A percentile compares a stretch with the other conserved stretches of the same genome.
Conservation (phyloP, 1,140 invertebrate species). For the Cyphomyrmex costatus region DNA sequence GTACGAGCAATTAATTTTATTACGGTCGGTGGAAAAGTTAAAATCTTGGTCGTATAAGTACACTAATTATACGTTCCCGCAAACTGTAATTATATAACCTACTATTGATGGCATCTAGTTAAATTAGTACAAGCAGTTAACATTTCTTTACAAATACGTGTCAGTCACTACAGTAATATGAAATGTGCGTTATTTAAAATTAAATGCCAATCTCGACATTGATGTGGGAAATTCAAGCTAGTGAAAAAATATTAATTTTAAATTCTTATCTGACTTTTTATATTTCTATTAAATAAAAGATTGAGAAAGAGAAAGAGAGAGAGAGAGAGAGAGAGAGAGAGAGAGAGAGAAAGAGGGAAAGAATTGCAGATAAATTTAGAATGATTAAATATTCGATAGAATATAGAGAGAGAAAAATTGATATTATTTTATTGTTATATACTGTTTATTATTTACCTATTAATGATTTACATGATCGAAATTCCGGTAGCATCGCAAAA, state of each 20-base stretch:
- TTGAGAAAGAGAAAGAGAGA: too few species aligned
- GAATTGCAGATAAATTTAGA: background rate
- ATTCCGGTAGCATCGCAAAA: background rate
- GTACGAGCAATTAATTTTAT: background rate
- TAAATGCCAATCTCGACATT: background rate
- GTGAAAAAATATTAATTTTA: background rate
- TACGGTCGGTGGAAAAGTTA: background rate
- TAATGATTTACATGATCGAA: background rate
- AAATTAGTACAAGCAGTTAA: background rate
- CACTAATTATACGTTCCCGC: background rate
- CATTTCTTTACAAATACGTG: background rate
- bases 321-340: too few species aligned
- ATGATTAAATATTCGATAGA: background rate
- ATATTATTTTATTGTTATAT: too few species aligned
- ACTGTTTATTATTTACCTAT: background rate
- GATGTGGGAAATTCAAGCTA: background rate
- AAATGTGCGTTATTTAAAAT: constrained; percentile 13
- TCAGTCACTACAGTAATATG: background rate
- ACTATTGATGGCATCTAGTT: background rate
- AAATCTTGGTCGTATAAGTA: background rate
- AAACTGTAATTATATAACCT: constrained; percentile 9
- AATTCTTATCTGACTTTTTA: background rate
- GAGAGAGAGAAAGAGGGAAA: too few species aligned
- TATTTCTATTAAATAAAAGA: constrained; percentile 14
- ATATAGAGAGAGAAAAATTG: background rate